phyloP scores from a whole-genome alignment of 2,797 vertebrate genomes.

The Schizopygopsis pylzovi region DNA sequence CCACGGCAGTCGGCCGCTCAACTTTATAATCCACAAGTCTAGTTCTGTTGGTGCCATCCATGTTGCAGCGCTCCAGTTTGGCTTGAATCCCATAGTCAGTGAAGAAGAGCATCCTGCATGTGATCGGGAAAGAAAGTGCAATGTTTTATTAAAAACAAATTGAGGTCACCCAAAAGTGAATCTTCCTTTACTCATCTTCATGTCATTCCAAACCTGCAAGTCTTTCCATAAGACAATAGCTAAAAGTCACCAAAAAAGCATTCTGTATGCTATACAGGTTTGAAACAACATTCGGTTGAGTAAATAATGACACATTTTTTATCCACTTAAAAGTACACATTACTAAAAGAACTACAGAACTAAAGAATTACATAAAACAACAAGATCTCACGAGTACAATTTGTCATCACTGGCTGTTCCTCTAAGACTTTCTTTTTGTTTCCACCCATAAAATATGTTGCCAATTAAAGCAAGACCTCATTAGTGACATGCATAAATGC shows the following conservation, averaged over 20 bases:
- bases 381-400: background rate
- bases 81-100: slow-evolving; percentile 92
- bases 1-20: slow-evolving; percentile 90
- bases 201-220: background rate
- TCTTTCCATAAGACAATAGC: background rate
- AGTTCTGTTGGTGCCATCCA: slow-evolving; percentile 94
- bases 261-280: background rate
- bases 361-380: background rate
- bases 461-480: slow-evolving; percentile 21
- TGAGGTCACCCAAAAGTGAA: background rate
- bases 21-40: slow-evolving; percentile 88
- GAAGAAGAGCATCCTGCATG: slow-evolving; percentile 94
- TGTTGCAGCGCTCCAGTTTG: slow-evolving; percentile 95
- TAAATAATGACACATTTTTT: background rate
- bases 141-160: background rate
- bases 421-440: slow-evolving; percentile 3
- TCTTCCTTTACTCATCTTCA: background rate
- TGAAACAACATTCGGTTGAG: background rate
- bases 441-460: background rate
- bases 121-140: background rate
- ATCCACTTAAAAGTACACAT: background rate
- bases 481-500: slow-evolving; percentile 31
- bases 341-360: background rate
- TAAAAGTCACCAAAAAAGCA: background rate
- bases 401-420: background rate